Base-by-base conservation (phyloP, 2,888 invertebrate species). In the Abscondita cerata region DNA sequence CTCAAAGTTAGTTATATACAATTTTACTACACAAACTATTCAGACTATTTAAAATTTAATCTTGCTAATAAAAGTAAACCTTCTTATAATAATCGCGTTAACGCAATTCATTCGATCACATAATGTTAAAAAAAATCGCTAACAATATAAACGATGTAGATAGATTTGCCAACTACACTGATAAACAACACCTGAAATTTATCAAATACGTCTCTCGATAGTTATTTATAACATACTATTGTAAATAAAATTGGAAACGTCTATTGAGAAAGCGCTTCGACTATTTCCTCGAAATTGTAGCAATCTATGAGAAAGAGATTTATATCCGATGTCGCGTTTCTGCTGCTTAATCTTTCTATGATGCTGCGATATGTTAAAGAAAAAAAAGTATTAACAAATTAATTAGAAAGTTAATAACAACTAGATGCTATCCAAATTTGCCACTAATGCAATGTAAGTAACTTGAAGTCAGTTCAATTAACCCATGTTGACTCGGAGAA, bases 401-500 rank as follows among this genome's bases (percentile, higher is more conserved):
- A 40, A 50, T 59, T 59, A 52, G 31, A 20, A 52, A 41, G 46
- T 59, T 46, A 44, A 18, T 47, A 13, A 46, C n/a, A 16, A 33
- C 9, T 16, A 40, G 48, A 52, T 31, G 15, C 54, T 36, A 59
- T 31, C 36, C 34, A 44, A 56, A 56, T 50, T 15, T 15, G 19
- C 31, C 31, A 25, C n/a, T 62, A 52, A 56, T 62, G 52, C 38
- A 54, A 58, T 47, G 50, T 47, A 55, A 58, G 60, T 61, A 63
- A 59, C 58, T 63, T 34, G 33, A 56, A 60, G 58, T 61, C 57
- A 60, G 59, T 63, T 64, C 62, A 67, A 65, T 67, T 67, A 65
- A 65, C 62, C 44, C 50, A 58, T 63, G 60, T 65, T 65, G 63
- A 64, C 64, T 62, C 55, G 59, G 59, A 47, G 58, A 58, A 58